Evolutionary conservation across 37 sponge, comb jelly and placozoan genomes (phyloP).

Genomic region (Aphrocallistes beatrix): DNA sequence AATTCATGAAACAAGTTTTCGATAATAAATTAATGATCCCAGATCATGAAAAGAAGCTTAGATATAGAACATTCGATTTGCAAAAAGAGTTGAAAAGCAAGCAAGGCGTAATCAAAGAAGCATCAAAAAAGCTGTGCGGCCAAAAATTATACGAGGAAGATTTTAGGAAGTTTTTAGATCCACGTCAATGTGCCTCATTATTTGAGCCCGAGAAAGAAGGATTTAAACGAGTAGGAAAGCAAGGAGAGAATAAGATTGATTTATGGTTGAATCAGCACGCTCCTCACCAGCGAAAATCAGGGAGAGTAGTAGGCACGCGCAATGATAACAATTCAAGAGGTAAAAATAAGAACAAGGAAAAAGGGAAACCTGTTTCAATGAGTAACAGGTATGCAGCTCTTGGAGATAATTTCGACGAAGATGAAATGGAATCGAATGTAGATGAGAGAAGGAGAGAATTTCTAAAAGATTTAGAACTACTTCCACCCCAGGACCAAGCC

Average conservation of each 20-base stretch:
- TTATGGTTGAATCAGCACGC: neutral
- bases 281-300: neutral
- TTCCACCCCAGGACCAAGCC: neutral
- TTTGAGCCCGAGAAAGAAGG: neutral
- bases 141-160: neutral
- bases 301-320: neutral
- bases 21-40: neutral
- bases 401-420: neutral
- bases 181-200: neutral
- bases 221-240: neutral
- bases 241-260: neutral
- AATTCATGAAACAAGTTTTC: neutral
- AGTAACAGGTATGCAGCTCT: neutral
- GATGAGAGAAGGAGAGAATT: neutral
- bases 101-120: neutral
- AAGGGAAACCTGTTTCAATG: neutral
- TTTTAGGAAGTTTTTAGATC: neutral
- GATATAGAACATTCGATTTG: neutral
- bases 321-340: neutral
- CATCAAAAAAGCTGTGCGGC: neutral
- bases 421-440: neutral
- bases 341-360: neutral
- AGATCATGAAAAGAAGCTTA: neutral
- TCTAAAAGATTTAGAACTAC: neutral
- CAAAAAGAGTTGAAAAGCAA: constrained; percentile 20